Evolutionary conservation across 2,888 invertebrate genomes (phyloP).

Genomic region (Rhorus exstirpatorius): DNA sequence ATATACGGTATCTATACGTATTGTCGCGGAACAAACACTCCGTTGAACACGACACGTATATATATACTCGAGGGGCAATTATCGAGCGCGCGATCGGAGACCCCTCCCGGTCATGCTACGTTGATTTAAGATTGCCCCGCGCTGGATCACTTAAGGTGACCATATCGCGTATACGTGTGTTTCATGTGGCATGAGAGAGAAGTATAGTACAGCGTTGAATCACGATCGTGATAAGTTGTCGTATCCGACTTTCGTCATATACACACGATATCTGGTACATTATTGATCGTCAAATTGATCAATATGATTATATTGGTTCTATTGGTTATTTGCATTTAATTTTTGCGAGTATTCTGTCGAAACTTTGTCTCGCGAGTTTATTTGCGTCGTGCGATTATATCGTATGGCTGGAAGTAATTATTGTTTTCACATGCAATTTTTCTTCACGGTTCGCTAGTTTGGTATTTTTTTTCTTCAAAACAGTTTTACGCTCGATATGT

Average conservation of each 20-base stretch:
- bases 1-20: constrained; percentile 19
- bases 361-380: too few relatives aligned
- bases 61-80: constrained; percentile 52
- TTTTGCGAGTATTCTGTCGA: neutral
- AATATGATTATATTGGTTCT: neutral
- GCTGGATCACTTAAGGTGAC: constrained; percentile 42
- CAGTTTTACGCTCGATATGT: too few relatives aligned
- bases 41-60: constrained; percentile 55
- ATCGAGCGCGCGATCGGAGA: constrained; percentile 60
- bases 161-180: constrained; percentile 9
- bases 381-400: too few relatives aligned
- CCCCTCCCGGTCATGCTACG: constrained; percentile 59
- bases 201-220: neutral
- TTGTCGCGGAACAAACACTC: constrained; percentile 50
- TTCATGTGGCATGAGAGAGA: neutral
- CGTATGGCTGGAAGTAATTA: too few relatives aligned
- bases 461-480: neutral
- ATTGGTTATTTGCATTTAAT: neutral
- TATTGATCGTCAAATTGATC: constrained; percentile 8
- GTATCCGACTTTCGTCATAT: neutral
- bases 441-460: too few relatives aligned
- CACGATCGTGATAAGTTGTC: constrained; percentile 19
- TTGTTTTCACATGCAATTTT: too few relatives aligned
- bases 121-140: constrained; percentile 64
- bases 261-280: neutral